phyloP scores from a whole-genome alignment of 1,140 invertebrate genomes.

The Drosophila saltans region DNA sequence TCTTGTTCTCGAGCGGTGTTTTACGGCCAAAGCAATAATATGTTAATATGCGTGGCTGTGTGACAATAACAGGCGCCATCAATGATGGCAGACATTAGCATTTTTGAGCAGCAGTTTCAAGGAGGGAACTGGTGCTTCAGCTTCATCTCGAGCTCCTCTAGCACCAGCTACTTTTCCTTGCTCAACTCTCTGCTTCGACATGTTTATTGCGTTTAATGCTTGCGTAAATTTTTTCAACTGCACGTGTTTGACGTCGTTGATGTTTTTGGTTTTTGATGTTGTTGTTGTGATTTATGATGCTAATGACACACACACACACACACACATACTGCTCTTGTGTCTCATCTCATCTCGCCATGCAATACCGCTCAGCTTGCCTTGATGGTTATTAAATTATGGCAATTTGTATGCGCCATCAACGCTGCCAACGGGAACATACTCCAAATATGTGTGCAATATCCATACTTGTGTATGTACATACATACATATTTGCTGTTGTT shows the following conservation, averaged over 20 bases:
- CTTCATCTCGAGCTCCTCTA: constrained; percentile 2
- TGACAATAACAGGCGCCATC: constrained; percentile 70
- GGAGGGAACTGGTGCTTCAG: constrained; percentile 9
- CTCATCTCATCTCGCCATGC: constrained; percentile 31
- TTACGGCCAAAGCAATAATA: constrained; percentile 65
- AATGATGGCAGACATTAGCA: constrained; percentile 63
- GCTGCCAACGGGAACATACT: constrained; percentile 2
- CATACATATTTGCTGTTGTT: constrained; percentile 49
- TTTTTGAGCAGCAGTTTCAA: constrained; percentile 44
- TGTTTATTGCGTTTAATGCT: constrained; percentile 80
- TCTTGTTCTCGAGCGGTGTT: background rate
- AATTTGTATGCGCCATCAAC: constrained; percentile 73
- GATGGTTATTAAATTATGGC: constrained; percentile 82
- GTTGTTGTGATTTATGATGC: constrained; percentile 79
- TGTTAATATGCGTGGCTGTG: constrained; percentile 73
- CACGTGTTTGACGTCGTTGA: constrained; percentile 22
- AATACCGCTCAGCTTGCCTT: constrained; percentile 53
- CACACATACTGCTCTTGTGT: constrained; percentile 29
- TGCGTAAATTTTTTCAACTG: constrained; percentile 60
- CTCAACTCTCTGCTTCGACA: constrained; percentile 48
- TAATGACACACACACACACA: constrained; percentile 54
- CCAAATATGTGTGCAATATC: constrained; percentile 10
- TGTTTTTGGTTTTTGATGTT: constrained; percentile 36
- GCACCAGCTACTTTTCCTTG: background rate
- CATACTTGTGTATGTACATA: constrained; percentile 13